A percentile compares a stretch with the other conserved stretches of the same genome.
Conservation (phyloP, 2,113 vertebrate genomes). For the Trematomus loennbergii region DNA sequence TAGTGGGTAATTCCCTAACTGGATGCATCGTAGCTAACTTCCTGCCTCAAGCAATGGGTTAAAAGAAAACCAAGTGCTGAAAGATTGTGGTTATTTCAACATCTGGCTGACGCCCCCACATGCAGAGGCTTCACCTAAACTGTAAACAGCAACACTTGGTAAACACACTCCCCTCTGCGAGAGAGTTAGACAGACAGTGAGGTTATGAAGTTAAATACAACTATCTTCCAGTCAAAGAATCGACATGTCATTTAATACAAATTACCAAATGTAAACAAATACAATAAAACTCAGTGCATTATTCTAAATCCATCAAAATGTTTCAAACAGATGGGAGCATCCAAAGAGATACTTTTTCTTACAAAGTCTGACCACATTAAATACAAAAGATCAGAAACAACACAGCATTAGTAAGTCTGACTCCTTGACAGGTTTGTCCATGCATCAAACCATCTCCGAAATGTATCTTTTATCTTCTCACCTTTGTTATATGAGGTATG, state of each 20-base stretch:
- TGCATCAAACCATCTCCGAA: not conserved
- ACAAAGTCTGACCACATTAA: too few relatives aligned
- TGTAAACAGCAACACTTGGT: conserved; percentile 46
- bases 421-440: not conserved
- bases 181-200: not conserved
- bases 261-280: too few relatives aligned
- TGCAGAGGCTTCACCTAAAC: conserved; percentile 15
- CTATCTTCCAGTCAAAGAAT: not conserved
- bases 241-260: too few relatives aligned
- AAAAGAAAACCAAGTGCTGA: conserved; percentile 30
- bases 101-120: conserved; percentile 58
- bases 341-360: too few relatives aligned
- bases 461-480: not conserved
- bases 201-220: not conserved
- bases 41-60: conserved; percentile 15
- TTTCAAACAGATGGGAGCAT: too few relatives aligned
- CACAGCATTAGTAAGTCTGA: too few relatives aligned
- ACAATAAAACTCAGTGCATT: not conserved
- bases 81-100: conserved; percentile 53
- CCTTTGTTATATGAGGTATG: not conserved
- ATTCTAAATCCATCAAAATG: too few relatives aligned
- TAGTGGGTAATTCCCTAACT: not conserved
- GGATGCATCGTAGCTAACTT: conserved; percentile 29
- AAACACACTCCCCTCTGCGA: conserved; percentile 37
- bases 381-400: not conserved